A percentile compares a stretch with the other conserved stretches of the same genome.
Conservation (phyloP, 2,113 vertebrate species). For the Aspidoscelis tigris region DNA sequence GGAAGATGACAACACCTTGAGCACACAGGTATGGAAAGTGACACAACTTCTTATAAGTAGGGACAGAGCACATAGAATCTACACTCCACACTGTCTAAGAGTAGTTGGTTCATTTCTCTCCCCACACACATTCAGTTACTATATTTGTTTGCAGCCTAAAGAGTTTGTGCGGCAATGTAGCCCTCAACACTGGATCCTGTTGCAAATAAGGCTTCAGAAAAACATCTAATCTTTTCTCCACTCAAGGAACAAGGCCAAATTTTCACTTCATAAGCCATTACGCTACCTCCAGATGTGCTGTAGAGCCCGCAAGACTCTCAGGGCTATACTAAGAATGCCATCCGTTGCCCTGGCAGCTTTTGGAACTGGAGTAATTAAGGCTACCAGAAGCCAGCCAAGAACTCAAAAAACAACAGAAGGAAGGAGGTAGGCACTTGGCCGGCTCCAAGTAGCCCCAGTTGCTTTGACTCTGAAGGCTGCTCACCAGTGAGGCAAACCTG, state of each 20-base stretch:
- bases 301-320: too few relatives aligned
- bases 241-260: constrained; percentile 8
- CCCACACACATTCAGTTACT: constrained; percentile 32
- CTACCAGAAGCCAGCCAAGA: background rate
- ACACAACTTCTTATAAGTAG: background rate
- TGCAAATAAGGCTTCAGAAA: constrained; percentile 43
- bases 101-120: background rate
- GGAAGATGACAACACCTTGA: too few relatives aligned
- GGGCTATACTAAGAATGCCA: too few relatives aligned
- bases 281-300: too few relatives aligned
- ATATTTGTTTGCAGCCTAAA: constrained; percentile 47
- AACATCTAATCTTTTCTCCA: constrained; percentile 35
- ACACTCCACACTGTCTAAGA: background rate
- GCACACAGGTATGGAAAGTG: too few relatives aligned
- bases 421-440: too few relatives aligned
- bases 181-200: constrained; percentile 19
- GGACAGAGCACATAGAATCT: background rate
- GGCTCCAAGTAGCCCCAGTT: too few relatives aligned
- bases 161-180: background rate
- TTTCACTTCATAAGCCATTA: background rate
- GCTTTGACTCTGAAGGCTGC: too few relatives aligned
- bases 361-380: too few relatives aligned
- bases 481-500: too few relatives aligned
- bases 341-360: too few relatives aligned
- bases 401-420: too few relatives aligned